A percentile compares a stretch with the other conserved stretches of the same genome.
Evolutionary conservation across 1,140 invertebrate species (phyloP).

Genomic region (Drosophila yakuba): DNA sequence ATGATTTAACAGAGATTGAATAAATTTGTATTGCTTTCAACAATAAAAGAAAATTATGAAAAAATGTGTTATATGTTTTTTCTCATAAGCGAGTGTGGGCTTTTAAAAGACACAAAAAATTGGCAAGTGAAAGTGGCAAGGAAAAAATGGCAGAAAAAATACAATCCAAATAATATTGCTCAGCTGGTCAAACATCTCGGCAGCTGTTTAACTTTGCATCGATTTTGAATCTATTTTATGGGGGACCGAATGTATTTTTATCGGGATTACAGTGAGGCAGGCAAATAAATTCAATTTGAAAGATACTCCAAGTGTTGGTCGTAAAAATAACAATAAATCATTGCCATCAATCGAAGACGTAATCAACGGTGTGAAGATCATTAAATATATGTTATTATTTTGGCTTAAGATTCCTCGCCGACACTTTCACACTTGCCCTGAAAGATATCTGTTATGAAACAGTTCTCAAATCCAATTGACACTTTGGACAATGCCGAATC

Average conservation of each 20-base stretch:
- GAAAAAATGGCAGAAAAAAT: constrained; percentile 38
- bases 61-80: constrained; percentile 18
- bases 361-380: constrained; percentile 30
- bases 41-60: constrained; percentile 1
- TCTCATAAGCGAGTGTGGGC: neutral
- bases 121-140: constrained; percentile 68
- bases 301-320: constrained; percentile 33
- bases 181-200: constrained; percentile 24
- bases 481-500: constrained; percentile 35
- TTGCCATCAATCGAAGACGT: constrained; percentile 41
- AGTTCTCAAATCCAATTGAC: constrained; percentile 51
- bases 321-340: constrained; percentile 54
- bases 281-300: constrained; percentile 48
- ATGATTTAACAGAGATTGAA: neutral
- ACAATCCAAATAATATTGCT: constrained; percentile 40
- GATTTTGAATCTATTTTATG: constrained; percentile 59
- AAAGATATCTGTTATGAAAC: constrained; percentile 31
- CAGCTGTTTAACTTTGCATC: constrained; percentile 53
- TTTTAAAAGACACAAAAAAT: constrained; percentile 37
- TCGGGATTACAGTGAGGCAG: constrained; percentile 15
- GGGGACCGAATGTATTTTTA: constrained; percentile 8
- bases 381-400: constrained; percentile 42
- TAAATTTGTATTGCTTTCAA: constrained; percentile 10
- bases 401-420: constrained; percentile 4
- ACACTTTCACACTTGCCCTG: constrained; percentile 18